A percentile compares a stretch with the other conserved stretches of the same genome.
These are phyloP conservation scores for Thalassarche chlororhynchos DNA, from an alignment of 2,113 vertebrate genomes.

Conservation along the genomic window DNA sequence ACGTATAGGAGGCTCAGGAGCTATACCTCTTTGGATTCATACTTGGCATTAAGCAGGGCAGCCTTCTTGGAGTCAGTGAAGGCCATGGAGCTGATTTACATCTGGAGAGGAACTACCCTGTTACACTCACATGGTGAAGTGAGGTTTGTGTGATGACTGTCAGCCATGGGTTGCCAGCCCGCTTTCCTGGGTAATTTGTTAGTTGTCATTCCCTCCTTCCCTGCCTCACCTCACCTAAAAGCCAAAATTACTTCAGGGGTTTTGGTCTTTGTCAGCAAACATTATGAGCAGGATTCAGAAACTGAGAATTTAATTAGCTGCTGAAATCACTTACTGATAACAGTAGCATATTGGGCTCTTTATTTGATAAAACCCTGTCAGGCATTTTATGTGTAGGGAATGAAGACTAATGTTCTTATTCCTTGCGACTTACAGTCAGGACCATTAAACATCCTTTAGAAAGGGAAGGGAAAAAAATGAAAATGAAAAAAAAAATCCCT, in stretches of 20 bases:
- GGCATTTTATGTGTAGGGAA: constrained; percentile 39
- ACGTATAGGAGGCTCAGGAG: not conserved
- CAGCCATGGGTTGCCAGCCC: not conserved
- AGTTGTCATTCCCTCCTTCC: not conserved
- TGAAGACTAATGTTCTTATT: constrained; percentile 59
- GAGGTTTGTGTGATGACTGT: not conserved
- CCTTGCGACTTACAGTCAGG: not conserved
- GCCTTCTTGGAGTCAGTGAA: not conserved
- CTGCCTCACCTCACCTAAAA: not conserved
- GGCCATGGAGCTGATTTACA: not conserved
- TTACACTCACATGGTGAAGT: not conserved
- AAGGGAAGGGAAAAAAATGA: not conserved
- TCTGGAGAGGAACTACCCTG: not conserved
- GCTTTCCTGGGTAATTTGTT: not conserved
- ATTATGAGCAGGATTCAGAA: constrained; percentile 43
- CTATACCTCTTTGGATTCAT: not conserved
- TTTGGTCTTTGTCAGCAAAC: constrained; percentile 59
- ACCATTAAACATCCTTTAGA: not conserved
- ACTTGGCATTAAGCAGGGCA: not conserved
- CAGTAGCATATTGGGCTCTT: constrained; percentile 57
- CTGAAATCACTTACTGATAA: constrained; percentile 63
- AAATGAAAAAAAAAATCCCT: not conserved
- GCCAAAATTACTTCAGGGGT: constrained; percentile 4
- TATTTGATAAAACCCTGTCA: constrained; percentile 64
- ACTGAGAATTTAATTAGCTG: constrained; percentile 65